A percentile compares a stretch with the other conserved stretches of the same genome.
These are phyloP conservation scores for Macaria liturata DNA, from an alignment of 2,888 invertebrate genomes.

Conservation along the genomic window DNA sequence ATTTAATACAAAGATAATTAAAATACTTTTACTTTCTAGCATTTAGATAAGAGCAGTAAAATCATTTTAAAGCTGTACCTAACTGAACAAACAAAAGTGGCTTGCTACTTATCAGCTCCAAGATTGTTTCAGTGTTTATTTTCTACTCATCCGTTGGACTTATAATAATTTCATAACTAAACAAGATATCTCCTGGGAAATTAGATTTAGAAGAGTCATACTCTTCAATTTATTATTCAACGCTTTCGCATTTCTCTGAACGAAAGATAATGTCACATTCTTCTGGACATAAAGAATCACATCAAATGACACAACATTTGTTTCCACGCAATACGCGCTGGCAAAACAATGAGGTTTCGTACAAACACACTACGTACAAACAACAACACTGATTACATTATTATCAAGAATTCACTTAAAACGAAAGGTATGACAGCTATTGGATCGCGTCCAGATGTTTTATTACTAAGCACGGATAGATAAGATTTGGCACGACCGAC, in stretches of 20 bases:
- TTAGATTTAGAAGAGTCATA: not conserved
- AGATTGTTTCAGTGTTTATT: too few species aligned
- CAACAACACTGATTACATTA: not conserved
- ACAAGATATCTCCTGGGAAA: not conserved
- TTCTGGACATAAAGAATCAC: not conserved
- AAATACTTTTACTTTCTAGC: too few species aligned
- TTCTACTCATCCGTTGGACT: too few species aligned
- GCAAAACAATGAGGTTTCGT: conserved; percentile 1
- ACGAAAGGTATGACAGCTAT: conserved; percentile 42
- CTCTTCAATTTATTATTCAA: not conserved
- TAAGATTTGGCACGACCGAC: conserved; percentile 53
- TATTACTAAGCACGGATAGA: conserved; percentile 54
- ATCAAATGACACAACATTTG: not conserved
- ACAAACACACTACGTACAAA: conserved; percentile 5
- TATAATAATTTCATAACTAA: too few species aligned
- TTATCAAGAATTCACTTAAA: conserved; percentile 37
- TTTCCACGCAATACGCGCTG: not conserved
- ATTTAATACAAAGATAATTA: too few species aligned
- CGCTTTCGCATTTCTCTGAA: not conserved
- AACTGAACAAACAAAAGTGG: too few species aligned
- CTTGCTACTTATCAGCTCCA: too few species aligned
- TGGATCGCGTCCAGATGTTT: conserved; percentile 56
- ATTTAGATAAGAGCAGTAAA: too few species aligned
- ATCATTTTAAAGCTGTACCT: too few species aligned
- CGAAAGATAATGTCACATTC: not conserved